Evolutionary conservation across 2,888 invertebrate species (phyloP), one percentile per base, ranked within the genome.

Genomic region (Callinectes sapidus): DNA sequence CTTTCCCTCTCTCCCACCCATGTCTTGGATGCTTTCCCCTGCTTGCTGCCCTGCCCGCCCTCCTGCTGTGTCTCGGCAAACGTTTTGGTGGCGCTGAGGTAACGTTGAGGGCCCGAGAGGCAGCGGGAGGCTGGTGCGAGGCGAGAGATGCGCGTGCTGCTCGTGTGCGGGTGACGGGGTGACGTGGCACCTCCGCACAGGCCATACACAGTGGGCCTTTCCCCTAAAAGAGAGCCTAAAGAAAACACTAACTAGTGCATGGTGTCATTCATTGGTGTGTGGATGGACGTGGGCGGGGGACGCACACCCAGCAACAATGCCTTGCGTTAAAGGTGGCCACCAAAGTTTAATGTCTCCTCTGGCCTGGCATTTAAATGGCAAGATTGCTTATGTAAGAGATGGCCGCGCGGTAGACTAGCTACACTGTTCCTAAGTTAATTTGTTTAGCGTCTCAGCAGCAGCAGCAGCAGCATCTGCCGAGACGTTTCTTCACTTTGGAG

Each of bases 131-230:
- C 16, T 18, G 23, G 2, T 61, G 61, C 61, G 13, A 18, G 61
- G 61, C 61, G 61, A 48, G 3, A 87, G 48, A 16, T 28, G 87
- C 10, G 54, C 48, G 87, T 87, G 42, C 28, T 71, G 71, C 28
- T 23, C 23, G 71, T 71, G 71, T 48, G 32, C 14, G 66, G 39
- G 55, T 28, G 90, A 90, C 35, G 90, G 39, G 81, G 81, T 28
- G 90, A 90, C 35, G 90, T 90, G 90, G 90, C 90, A 90, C 39
- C 85, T 18, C 55, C 35, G 90, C 55, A 23, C 54, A 28, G 55
- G 71, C 87, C 91, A 91, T 91, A 91, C 87, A 91, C 91, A 88
- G n/a, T n/a, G n/a, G 71, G 87, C 91, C 88, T 55, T 91, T 48
- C 91, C 87, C 77, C 86, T 88, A 71, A 71, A 71, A 71, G n/a